A percentile compares a stretch with the other conserved stretches of the same genome.
phyloP scores from a whole-genome alignment of 2,888 invertebrate genomes.

The Oasisia sp. region DNA sequence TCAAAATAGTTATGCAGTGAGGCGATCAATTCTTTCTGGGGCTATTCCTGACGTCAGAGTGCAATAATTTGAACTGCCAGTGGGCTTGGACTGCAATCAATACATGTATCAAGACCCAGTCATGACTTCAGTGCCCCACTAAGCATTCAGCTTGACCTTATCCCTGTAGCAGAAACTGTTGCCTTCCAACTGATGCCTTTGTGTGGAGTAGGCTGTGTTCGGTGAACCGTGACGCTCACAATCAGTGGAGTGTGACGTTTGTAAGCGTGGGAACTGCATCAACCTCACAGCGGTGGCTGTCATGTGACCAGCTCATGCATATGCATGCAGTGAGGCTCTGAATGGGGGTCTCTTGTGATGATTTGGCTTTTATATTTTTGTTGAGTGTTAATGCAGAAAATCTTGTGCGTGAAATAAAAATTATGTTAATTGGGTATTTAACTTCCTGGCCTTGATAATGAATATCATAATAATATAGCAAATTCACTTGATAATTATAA shows the following conservation, averaged over 20 bases:
- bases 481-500: neutral
- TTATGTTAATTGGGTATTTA: neutral
- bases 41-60: neutral
- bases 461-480: neutral
- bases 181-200: neutral
- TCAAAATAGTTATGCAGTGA: neutral
- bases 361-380: neutral
- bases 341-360: neutral
- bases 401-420: neutral
- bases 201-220: neutral
- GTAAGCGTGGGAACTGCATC: neutral
- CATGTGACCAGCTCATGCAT: neutral
- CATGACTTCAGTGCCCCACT: neutral
- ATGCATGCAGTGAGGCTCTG: conserved; percentile 17
- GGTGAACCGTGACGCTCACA: neutral
- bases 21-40: neutral
- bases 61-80: neutral
- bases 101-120: neutral
- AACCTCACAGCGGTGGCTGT: neutral
- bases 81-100: neutral
- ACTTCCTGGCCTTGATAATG: neutral
- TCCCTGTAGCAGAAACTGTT: neutral
- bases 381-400: neutral
- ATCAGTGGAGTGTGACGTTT: neutral
- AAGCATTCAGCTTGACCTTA: neutral